Evolutionary conservation across 2,888 invertebrate species (phyloP).

Genomic region (Tethea ocularis): DNA sequence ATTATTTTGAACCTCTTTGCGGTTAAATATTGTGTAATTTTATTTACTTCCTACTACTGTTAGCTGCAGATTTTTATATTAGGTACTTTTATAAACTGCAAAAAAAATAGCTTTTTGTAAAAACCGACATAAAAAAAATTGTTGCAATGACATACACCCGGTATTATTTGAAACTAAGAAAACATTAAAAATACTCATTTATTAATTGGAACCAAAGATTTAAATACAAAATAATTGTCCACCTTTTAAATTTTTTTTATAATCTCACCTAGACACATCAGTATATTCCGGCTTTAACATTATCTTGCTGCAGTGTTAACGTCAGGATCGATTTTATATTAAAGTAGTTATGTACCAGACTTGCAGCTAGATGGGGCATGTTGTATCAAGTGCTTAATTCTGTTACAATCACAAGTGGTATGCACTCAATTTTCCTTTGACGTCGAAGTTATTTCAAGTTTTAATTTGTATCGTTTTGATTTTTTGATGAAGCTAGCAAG

Average conservation of each 20-base stretch:
- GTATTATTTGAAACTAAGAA: too few species aligned
- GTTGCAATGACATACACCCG: too few species aligned
- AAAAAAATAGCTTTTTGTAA: too few species aligned
- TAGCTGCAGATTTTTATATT: too few species aligned
- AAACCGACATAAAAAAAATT: too few species aligned
- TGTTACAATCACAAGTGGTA: conserved; percentile 16
- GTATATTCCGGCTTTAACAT: not conserved
- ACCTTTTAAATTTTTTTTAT: not conserved
- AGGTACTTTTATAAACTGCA: too few species aligned
- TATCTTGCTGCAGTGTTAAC: conserved; percentile 5
- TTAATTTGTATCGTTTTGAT: not conserved
- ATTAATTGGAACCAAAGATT: not conserved
- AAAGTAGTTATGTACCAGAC: conserved; percentile 23
- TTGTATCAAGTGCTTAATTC: conserved; percentile 14
- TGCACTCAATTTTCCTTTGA: not conserved
- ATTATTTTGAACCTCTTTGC: too few species aligned
- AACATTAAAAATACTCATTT: too few species aligned
- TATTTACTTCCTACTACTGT: too few species aligned
- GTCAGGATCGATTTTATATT: conserved; percentile 25
- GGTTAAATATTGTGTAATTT: too few species aligned
- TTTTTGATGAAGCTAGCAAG: too few species aligned
- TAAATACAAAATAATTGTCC: not conserved
- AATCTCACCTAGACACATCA: not conserved
- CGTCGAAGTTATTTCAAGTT: not conserved
- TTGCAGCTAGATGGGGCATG: conserved; percentile 11